Evolutionary conservation across 2,888 invertebrate genomes (phyloP).

Genomic region (Trichacis sp.): DNA sequence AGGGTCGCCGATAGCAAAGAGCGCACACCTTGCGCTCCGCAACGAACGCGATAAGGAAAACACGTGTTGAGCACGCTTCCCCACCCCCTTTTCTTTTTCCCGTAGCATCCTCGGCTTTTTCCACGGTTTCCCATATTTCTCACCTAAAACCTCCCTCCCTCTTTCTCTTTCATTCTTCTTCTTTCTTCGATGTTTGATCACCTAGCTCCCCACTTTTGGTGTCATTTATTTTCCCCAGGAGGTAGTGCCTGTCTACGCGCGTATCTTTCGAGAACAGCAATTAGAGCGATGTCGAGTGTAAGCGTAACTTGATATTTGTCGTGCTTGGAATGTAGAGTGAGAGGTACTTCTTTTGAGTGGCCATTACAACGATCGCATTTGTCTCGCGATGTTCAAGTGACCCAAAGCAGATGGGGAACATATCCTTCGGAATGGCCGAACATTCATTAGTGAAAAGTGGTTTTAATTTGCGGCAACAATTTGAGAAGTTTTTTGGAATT

Average conservation of each 20-base stretch:
- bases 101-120: slow-evolving; percentile 8
- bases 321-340: no score
- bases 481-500: no score
- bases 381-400: no score
- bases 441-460: no score
- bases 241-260: slow-evolving; percentile 10
- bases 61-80: slow-evolving; percentile 63
- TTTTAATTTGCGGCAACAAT: no score
- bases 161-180: slow-evolving; percentile 2
- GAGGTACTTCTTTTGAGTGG: slow-evolving; percentile 18
- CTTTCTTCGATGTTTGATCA: slow-evolving; percentile 6
- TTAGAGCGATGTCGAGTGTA: slow-evolving; percentile 10
- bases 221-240: slow-evolving; percentile 24
- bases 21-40: slow-evolving; percentile 48
- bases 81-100: slow-evolving; percentile 30
- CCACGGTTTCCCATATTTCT: slow-evolving; percentile 29
- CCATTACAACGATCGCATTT: neutral
- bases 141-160: slow-evolving; percentile 31
- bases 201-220: neutral
- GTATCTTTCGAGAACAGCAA: slow-evolving; percentile 17
- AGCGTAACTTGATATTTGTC: slow-evolving; percentile 13
- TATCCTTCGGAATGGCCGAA: no score
- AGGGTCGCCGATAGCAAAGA: slow-evolving; percentile 43
- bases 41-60: slow-evolving; percentile 63
- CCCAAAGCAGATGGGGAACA: no score